phyloP scores from a whole-genome alignment of 2,888 invertebrate species.

The Ophion ventricosus region DNA sequence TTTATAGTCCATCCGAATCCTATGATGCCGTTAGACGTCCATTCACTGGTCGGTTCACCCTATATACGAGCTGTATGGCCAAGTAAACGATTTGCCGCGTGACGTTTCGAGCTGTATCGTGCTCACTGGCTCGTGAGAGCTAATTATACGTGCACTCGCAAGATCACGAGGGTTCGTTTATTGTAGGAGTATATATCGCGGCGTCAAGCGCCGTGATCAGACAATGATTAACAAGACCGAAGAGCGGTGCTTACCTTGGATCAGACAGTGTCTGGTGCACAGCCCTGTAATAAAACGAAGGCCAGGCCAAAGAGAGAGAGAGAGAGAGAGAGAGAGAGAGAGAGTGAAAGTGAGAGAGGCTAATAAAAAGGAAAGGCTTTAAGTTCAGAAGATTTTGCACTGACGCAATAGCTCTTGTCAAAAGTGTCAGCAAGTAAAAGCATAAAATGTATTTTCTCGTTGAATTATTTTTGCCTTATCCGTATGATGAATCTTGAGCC shows the following conservation, averaged over 20 bases:
- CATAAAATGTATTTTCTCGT: background rate
- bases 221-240: constrained; percentile 53
- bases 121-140: constrained; percentile 10
- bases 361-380: constrained; percentile 20
- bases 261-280: constrained; percentile 11
- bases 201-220: constrained; percentile 20
- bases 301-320: background rate
- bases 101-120: constrained; percentile 12
- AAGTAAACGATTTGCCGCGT: background rate
- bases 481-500: too few relatives aligned
- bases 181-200: background rate
- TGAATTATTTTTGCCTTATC: background rate
- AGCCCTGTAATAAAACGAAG: background rate
- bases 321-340: background rate
- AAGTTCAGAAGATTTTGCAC: background rate
- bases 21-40: too few relatives aligned
- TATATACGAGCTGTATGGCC: background rate
- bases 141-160: constrained; percentile 33
- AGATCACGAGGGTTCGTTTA: constrained; percentile 40
- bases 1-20: too few relatives aligned
- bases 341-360: background rate
- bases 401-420: constrained; percentile 25
- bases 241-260: constrained; percentile 27
- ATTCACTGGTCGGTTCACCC: background rate
- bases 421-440: background rate